phyloP scores from a whole-genome alignment of 2,888 invertebrate species.

The Hydriomena furcata region DNA sequence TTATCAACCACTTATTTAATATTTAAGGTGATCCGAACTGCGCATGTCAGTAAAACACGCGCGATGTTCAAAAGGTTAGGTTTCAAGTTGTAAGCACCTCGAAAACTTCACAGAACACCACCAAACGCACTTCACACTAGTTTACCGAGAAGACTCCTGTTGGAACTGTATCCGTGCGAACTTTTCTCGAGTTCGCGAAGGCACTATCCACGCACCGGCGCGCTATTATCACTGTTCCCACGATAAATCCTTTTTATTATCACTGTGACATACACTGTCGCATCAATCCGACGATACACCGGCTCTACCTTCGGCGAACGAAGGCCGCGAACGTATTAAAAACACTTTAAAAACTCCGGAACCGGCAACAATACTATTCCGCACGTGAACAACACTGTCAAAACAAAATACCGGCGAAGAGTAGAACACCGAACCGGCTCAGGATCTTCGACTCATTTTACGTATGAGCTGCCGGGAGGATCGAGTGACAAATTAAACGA shows the following conservation, averaged over 20 bases:
- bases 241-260: slow-evolving; percentile 53
- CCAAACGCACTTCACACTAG: slow-evolving; percentile 56
- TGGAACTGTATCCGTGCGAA: slow-evolving; percentile 56
- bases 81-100: slow-evolving; percentile 70
- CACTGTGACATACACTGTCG: slow-evolving; percentile 59
- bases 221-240: slow-evolving; percentile 56
- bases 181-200: slow-evolving; percentile 49
- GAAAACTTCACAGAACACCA: slow-evolving; percentile 55
- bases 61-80: slow-evolving; percentile 77
- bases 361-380: slow-evolving; percentile 77
- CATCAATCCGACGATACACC: slow-evolving; percentile 65
- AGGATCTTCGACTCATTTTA: slow-evolving; percentile 60
- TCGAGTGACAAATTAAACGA: slow-evolving; percentile 78
- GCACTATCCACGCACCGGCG: slow-evolving; percentile 43
- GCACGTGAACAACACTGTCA: slow-evolving; percentile 81
- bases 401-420: slow-evolving; percentile 66
- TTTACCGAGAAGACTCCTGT: slow-evolving; percentile 67
- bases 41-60: slow-evolving; percentile 79
- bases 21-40: slow-evolving; percentile 69
- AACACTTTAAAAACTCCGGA: slow-evolving; percentile 80
- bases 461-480: slow-evolving; percentile 60
- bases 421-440: slow-evolving; percentile 63
- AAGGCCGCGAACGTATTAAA: slow-evolving; percentile 73
- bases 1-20: slow-evolving; percentile 73
- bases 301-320: slow-evolving; percentile 73